These are phyloP conservation scores for Vicugna pacos DNA, from an alignment of 2,113 vertebrate genomes.

Conservation along the genomic window DNA sequence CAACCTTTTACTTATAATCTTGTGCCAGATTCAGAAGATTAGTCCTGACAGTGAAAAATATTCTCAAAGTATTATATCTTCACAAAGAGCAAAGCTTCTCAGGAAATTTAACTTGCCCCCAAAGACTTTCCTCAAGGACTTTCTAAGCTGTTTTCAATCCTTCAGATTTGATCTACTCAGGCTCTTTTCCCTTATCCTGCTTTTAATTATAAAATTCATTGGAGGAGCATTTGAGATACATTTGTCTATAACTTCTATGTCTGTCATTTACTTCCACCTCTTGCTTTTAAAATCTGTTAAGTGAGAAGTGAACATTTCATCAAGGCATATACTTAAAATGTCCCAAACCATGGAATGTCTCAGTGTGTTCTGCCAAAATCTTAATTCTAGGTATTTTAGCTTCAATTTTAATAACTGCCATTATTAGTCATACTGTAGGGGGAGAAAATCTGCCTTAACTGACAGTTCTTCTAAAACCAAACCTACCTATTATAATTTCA, in stretches of 20 bases:
- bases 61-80: neutral
- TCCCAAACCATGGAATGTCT: conserved; percentile 55
- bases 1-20: neutral
- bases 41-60: neutral
- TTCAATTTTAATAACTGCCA: conserved; percentile 74
- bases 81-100: neutral
- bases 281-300: neutral
- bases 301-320: conserved; percentile 48
- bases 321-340: conserved; percentile 31
- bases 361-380: neutral
- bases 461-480: conserved; percentile 67
- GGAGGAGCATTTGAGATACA: neutral
- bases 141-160: neutral
- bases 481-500: neutral
- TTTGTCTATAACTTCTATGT: conserved; percentile 54
- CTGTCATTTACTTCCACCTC: neutral
- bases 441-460: conserved; percentile 55
- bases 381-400: conserved; percentile 60
- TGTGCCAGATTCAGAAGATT: neutral
- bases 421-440: conserved; percentile 77
- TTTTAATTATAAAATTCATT: conserved; percentile 45
- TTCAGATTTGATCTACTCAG: neutral
- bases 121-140: neutral
- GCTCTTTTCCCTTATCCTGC: neutral
- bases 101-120: conserved; percentile 1